Conservation (phyloP, 2,888 invertebrate species). For the Andrena haemorrhoa region DNA sequence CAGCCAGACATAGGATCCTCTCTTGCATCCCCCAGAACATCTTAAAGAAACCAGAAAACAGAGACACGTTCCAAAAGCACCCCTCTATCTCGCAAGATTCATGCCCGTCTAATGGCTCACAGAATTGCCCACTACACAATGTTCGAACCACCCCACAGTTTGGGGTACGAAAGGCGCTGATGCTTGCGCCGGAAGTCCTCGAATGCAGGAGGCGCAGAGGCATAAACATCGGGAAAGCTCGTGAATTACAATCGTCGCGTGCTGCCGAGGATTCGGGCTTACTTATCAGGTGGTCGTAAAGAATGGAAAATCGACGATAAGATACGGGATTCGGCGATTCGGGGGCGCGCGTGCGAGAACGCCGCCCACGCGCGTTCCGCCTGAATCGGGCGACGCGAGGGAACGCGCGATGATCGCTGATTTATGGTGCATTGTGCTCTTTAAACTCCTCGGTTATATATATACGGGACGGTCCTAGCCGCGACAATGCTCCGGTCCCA, state of each 20-base stretch:
- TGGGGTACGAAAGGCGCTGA: background rate
- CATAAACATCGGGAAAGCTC: background rate
- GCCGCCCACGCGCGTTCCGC: slow-evolving; percentile 56
- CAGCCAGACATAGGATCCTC: no score
- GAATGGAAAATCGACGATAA: slow-evolving; percentile 59
- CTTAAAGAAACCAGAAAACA: no score
- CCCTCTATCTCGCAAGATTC: background rate
- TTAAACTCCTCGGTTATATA: slow-evolving; percentile 71
- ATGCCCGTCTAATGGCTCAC: background rate
- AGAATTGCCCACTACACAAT: background rate
- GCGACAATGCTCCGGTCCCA: slow-evolving; percentile 44
- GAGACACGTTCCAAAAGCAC: no score
- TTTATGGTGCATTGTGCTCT: slow-evolving; percentile 76
- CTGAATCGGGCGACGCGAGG: slow-evolving; percentile 32
- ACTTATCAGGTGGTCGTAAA: slow-evolving; percentile 39
- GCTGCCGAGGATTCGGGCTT: slow-evolving; percentile 1
- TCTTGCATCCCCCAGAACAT: no score
- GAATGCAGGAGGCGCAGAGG: background rate
- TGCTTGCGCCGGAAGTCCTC: background rate
- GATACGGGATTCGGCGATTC: slow-evolving; percentile 43
- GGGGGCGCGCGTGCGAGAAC: slow-evolving; percentile 49
- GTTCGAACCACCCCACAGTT: background rate
- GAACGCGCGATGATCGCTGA: slow-evolving; percentile 72
- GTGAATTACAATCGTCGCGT: slow-evolving; percentile 48
- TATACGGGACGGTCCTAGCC: slow-evolving; percentile 50